Percentiles rank a stretch among this genome's conserved stretches.
Conservation (phyloP, 92 coral and sea anemone species). For the Phenganax stokvisi region DNA sequence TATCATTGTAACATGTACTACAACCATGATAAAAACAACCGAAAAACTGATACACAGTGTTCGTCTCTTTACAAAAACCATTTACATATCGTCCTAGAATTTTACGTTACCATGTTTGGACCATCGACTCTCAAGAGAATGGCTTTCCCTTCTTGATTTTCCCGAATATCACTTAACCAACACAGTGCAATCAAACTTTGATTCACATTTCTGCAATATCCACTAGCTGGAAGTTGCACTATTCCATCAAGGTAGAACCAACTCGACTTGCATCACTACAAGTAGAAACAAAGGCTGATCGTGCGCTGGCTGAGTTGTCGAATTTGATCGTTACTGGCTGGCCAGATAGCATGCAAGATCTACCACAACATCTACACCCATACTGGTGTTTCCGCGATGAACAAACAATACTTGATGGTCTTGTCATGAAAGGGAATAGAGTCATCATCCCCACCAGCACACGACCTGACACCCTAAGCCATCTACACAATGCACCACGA, state of each 20-base stretch:
- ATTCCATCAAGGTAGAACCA: constrained; percentile 54
- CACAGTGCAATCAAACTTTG: no score
- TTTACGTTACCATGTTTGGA: no score
- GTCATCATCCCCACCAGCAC: constrained; percentile 22
- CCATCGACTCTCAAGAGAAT: no score
- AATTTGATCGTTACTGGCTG: constrained; percentile 54
- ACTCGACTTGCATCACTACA: constrained; percentile 38
- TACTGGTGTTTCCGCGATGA: constrained; percentile 27
- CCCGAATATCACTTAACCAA: no score
- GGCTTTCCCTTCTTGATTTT: no score
- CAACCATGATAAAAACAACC: no score
- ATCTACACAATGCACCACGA: constrained; percentile 46
- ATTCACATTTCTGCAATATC: no score
- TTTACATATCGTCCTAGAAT: no score
- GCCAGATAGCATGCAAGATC: constrained; percentile 51
- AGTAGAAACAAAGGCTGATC: constrained; percentile 25
- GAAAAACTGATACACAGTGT: no score
- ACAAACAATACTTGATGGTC: constrained; percentile 16
- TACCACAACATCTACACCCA: constrained; percentile 15
- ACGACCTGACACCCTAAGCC: not conserved
- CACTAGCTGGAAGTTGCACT: no score
- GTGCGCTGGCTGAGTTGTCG: constrained; percentile 34
- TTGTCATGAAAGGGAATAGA: constrained; percentile 28
- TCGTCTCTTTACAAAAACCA: no score
- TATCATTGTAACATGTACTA: no score